Conservation (phyloP, 1,140 invertebrate genomes). For the Bradynema listronoti region DNA sequence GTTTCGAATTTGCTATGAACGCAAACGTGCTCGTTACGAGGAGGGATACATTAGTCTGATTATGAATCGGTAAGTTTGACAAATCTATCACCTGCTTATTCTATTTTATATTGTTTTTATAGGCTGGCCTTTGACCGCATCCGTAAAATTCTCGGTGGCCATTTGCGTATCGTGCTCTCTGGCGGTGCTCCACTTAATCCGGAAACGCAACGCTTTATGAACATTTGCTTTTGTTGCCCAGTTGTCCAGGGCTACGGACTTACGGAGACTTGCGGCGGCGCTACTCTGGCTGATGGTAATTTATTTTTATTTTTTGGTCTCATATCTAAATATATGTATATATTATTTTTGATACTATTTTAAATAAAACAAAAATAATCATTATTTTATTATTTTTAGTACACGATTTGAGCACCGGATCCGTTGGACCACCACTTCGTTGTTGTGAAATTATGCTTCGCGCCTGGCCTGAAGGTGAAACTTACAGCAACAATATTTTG, state of each 20-base stretch:
- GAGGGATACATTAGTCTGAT: constrained; percentile 76
- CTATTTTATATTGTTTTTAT: constrained; percentile 43
- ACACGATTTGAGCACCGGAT: constrained; percentile 69
- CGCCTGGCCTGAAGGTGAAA: constrained; percentile 84
- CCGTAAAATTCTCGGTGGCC: constrained; percentile 74
- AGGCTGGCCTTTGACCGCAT: constrained; percentile 73
- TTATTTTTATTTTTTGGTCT: constrained; percentile 35
- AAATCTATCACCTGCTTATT: constrained; percentile 8
- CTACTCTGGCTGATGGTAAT: constrained; percentile 77
- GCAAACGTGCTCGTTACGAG: constrained; percentile 64
- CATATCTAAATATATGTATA: no score
- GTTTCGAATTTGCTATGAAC: constrained; percentile 58
- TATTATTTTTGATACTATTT: no score
- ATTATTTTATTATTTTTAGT: constrained; percentile 32
- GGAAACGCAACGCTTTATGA: constrained; percentile 88
- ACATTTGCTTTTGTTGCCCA: constrained; percentile 80
- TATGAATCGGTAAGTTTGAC: constrained; percentile 64
- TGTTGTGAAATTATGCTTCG: constrained; percentile 77
- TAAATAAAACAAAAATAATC: no score
- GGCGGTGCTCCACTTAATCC: constrained; percentile 91
- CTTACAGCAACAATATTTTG: neutral
- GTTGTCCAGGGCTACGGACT: constrained; percentile 91
- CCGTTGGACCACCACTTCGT: constrained; percentile 80
- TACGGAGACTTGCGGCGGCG: constrained; percentile 89
- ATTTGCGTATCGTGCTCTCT: constrained; percentile 74